These are phyloP conservation scores for Dastarcus helophoroides DNA, from an alignment of 2,888 invertebrate genomes.

Conservation along the genomic window DNA sequence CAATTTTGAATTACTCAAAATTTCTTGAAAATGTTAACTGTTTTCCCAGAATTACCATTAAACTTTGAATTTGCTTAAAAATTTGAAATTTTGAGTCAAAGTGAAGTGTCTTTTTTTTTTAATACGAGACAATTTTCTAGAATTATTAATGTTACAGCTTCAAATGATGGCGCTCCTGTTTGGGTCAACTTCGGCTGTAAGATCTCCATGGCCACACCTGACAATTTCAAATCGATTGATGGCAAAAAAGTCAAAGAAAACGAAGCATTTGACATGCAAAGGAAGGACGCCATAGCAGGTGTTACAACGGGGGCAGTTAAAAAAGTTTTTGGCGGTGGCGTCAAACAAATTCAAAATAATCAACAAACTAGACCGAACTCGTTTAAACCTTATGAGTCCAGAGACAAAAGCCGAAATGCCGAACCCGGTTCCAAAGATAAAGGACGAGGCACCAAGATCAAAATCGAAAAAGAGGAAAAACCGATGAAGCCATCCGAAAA, in stretches of 20 bases:
- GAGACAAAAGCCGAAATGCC: constrained; percentile 7
- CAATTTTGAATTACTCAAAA: too few species aligned
- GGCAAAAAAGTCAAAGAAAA: constrained; percentile 52
- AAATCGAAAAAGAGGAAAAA: constrained; percentile 27
- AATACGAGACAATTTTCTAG: too few species aligned
- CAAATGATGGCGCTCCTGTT: constrained; percentile 73
- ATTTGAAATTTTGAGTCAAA: too few species aligned
- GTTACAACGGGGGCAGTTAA: constrained; percentile 56
- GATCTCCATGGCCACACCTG: constrained; percentile 47
- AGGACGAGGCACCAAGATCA: constrained; percentile 8
- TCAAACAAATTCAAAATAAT: constrained; percentile 30
- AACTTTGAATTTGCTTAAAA: too few species aligned
- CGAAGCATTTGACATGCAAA: constrained; percentile 78
- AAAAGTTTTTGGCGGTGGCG: constrained; percentile 44
- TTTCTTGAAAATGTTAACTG: too few species aligned
- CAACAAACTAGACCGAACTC: constrained; percentile 6
- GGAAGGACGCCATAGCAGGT: constrained; percentile 82
- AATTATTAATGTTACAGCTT: constrained; percentile 32
- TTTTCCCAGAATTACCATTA: too few species aligned
- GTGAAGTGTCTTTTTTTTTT: too few species aligned
- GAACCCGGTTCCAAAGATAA: too few species aligned
- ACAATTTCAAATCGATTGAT: constrained; percentile 59
- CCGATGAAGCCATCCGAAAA: constrained; percentile 65
- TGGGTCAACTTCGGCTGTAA: constrained; percentile 88
- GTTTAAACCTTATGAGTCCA: too few species aligned